Evolutionary conservation across 2,113 vertebrate species (phyloP), one percentile per base, ranked within the genome.

Genomic region (Trematocara variabile): DNA sequence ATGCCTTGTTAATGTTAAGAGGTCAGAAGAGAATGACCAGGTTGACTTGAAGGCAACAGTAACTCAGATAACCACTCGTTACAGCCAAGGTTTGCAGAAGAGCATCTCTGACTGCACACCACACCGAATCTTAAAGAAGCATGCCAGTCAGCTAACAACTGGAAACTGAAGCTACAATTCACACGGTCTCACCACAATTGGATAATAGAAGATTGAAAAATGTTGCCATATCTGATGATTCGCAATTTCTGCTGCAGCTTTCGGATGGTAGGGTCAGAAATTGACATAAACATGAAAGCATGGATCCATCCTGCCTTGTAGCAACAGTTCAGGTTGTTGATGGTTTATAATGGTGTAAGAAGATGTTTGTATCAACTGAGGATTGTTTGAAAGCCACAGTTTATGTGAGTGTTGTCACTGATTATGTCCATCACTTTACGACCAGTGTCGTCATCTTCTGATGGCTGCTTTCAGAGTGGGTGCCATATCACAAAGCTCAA

Each of bases 261-360:
- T 68, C 4, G 0, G 63, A 68, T 68, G 63, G 34, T 68, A 41
- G n/a, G 63, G 63, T 68, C 63, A 41, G n/a, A 41, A 68, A 41
- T 68, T 68, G 63, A 39, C n/a, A 41, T 41, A 41, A 68, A 68
- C n/a, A 8, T 22, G n/a, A 68, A 41, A 3, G n/a, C 37, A 41
- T 68, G n/a, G 34, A 22, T 68, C 37, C 37, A 68, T 68, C 37
- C 63, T 41, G 7, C 7, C 7, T 41, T 41, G 63, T 68, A 60
- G 56, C 56, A n/a, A 60, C 56, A 60, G 56, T 41, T 68, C n/a
- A 41, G 11, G 11, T 14, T 22, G 1, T 0, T 22, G 37, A 0
- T 39, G 11, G 63, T 70, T 14, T 70, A 41, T 41, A 44, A 70
- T 70, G 63, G 63, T 41, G n/a, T 63, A 10, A 34, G 58, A 30